Evolutionary conservation across 2,797 vertebrate species (phyloP), one percentile per base, ranked within the genome.

Genomic region (Epinephelus malabaricus): DNA sequence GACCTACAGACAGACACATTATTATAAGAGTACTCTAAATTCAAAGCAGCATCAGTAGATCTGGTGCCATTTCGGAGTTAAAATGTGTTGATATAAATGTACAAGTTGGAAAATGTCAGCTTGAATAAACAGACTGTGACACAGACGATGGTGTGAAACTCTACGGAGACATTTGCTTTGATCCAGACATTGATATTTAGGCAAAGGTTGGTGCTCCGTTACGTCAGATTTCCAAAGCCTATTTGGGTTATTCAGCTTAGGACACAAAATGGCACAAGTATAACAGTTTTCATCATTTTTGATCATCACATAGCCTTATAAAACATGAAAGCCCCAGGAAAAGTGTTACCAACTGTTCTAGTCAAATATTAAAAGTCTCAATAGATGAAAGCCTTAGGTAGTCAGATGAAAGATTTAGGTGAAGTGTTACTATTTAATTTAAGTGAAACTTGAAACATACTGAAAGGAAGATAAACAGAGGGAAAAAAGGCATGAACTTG

Each of bases 371-470:
- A 87, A 80, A 85, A 47, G 79, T 71, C 55, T 69, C 79, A 66
- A 70, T 64, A 63, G 79, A 88, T 76, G 82, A 90, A 87, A 92
- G 88, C 87, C 47, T 19, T 2, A 83, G 78, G 89, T 87, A 9
- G 65, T 72, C 73, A 60, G 62, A 91, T 87, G 86, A 87, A 88
- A 90, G 70, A 87, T 89, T 90, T 72, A 89, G 86, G 79, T 81
- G 69, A 89, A 83, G 81, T 75, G 81, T 83, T 88, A 59, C 83
- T 88, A 54, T 86, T 90, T 92, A 81, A 92, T 92, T 87, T 54
- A 77, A 84, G 75, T 81, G 47, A 78, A 89, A 84, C 74, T 75
- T 74, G 71, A 77, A 87, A 84, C 78, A 76, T 55, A 65, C 68
- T 67, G 64, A 83, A 71, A 80, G 79, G 85, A 85, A 82, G 83